Evolutionary conservation across 1,140 invertebrate genomes (phyloP).

Genomic region (Liolophura sinensis): DNA sequence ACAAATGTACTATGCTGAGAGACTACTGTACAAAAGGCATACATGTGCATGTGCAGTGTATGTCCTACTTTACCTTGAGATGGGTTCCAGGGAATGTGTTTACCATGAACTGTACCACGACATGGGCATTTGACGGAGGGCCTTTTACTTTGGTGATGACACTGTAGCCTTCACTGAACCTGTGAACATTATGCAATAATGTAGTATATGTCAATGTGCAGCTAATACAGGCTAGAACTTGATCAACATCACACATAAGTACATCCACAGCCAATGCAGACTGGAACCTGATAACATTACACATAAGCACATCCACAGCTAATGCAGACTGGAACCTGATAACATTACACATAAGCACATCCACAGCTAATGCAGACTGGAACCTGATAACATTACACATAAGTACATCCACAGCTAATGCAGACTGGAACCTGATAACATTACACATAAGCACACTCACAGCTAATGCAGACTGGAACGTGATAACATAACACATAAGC

Average conservation of each 20-base stretch:
- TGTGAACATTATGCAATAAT: slow-evolving; percentile 39
- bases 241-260: slow-evolving; percentile 2
- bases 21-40: neutral
- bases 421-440: too few species aligned
- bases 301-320: neutral
- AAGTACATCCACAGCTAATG: too few species aligned
- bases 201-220: neutral
- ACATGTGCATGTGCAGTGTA: neutral
- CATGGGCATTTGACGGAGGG: slow-evolving; percentile 16
- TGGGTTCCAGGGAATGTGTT: slow-evolving; percentile 44
- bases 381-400: too few species aligned
- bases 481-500: too few species aligned
- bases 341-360: neutral
- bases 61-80: slow-evolving; percentile 57
- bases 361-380: neutral
- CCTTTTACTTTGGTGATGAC: slow-evolving; percentile 61
- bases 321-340: neutral
- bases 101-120: slow-evolving; percentile 34
- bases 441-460: too few species aligned
- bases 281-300: too few species aligned
- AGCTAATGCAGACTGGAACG: too few species aligned
- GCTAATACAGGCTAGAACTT: slow-evolving; percentile 6
- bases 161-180: slow-evolving; percentile 78
- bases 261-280: too few species aligned
- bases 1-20: too few species aligned